These are phyloP conservation scores for Nomada goodeniana DNA, from an alignment of 2,888 invertebrate genomes.

Conservation along the genomic window DNA sequence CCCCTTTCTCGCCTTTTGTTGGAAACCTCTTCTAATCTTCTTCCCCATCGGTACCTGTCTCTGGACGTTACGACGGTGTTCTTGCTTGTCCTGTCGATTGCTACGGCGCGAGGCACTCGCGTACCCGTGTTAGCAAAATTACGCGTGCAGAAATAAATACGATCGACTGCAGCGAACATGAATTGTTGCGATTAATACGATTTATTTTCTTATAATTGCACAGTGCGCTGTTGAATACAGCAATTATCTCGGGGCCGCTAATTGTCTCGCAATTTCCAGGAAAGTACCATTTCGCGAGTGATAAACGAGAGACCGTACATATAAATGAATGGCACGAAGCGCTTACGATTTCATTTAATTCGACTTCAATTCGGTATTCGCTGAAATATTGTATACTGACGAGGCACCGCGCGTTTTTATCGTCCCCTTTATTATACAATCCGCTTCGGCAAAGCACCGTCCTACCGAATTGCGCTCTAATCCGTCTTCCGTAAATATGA, in stretches of 20 bases:
- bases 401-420: background rate
- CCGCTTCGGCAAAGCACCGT: background rate
- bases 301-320: background rate
- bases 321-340: background rate
- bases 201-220: no score
- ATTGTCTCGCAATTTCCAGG: no score
- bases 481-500: no score
- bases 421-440: background rate
- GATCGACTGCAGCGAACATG: no score
- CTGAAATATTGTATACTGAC: background rate
- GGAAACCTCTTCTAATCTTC: slow-evolving; percentile 23
- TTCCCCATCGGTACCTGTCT: background rate
- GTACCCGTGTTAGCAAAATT: slow-evolving; percentile 70
- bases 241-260: no score
- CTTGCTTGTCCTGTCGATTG: background rate
- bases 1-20: slow-evolving; percentile 7
- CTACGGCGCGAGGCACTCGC: slow-evolving; percentile 15
- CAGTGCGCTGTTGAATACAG: no score
- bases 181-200: no score
- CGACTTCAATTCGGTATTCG: background rate
- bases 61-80: background rate
- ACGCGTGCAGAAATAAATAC: slow-evolving; percentile 23
- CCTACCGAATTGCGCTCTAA: background rate
- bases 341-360: background rate
- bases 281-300: background rate